These are phyloP conservation scores for Mormoops blainvillei DNA, from an alignment of 2,113 vertebrate genomes.

Conservation along the genomic window DNA sequence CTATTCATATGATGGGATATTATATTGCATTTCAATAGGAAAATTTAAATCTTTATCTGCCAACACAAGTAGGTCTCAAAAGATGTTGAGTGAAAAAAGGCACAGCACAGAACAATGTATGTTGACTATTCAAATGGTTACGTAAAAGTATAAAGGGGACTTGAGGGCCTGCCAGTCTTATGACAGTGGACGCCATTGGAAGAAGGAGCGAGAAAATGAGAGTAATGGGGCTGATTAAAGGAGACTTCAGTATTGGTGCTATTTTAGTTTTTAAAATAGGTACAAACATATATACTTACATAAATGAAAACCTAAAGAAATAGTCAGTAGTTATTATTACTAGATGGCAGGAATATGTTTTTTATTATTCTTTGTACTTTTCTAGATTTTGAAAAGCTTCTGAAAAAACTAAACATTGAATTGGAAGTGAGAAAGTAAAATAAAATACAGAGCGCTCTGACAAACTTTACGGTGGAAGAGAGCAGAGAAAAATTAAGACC, in stretches of 20 bases:
- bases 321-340: neutral
- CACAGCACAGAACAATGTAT: neutral
- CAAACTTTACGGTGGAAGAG: neutral
- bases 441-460: neutral
- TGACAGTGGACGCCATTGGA: neutral
- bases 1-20: neutral
- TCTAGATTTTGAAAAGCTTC: neutral
- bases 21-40: neutral
- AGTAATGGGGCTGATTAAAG: neutral
- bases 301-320: neutral
- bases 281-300: neutral
- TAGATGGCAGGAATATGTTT: neutral
- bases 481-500: neutral
- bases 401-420: neutral
- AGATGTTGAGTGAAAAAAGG: neutral
- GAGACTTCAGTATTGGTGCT: neutral
- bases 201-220: neutral
- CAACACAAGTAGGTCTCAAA: neutral
- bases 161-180: neutral
- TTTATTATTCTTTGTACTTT: neutral
- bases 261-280: neutral
- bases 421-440: neutral
- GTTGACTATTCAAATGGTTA: neutral
- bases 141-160: neutral
- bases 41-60: neutral